Evolutionary conservation across 2,113 vertebrate species (phyloP), one percentile per base, ranked within the genome.

Genomic region (Onychorhynchus coronatus): DNA sequence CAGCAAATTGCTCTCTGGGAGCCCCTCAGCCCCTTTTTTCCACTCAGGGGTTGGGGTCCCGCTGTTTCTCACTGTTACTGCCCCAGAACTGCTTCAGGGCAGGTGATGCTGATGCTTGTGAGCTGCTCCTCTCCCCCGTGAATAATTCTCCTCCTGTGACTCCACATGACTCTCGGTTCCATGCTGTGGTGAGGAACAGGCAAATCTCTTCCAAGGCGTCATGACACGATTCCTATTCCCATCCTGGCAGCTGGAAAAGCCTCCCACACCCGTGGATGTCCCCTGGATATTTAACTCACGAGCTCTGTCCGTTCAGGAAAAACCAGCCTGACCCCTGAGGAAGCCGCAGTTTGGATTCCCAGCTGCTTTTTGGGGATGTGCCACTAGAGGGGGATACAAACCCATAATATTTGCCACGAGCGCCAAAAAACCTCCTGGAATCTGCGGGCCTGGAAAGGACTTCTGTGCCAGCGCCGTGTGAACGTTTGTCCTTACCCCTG

Each of bases 371-470:
- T 52, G 23, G 12, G 47, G 79, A 33, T 13, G 2, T 0, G 41
- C 96, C 96, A 73, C 96, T 96, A 97, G 96, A 96, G 96, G 96
- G 96, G 44, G 95, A 92, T 67, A 93, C 78, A 95, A 93, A 50
- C 63, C 96, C 17, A 8, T 18, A 53, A 30, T 5, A 92, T 24
- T 72, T 39, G 73, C n/a, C 8, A 0, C 0, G 41, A 46, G 35
- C 1, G 1, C n/a, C 3, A 72, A 8, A 80, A 85, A 80, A 9
- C 67, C 23, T 44, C 17, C 53, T 24, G 84, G 77, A 47, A 39
- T 13, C 37, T 1, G 20, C 9, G 11, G 39, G 56, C 88, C 53
- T 37, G 93, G 76, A 58, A 66, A 19, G 14, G 68, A 13, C 44
- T n/a, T 17, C 37, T 33, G 59, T 6, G 49, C 76, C 74, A 56